These are phyloP conservation scores for Rostratula benghalensis DNA, from an alignment of 2,113 vertebrate species.

Conservation along the genomic window DNA sequence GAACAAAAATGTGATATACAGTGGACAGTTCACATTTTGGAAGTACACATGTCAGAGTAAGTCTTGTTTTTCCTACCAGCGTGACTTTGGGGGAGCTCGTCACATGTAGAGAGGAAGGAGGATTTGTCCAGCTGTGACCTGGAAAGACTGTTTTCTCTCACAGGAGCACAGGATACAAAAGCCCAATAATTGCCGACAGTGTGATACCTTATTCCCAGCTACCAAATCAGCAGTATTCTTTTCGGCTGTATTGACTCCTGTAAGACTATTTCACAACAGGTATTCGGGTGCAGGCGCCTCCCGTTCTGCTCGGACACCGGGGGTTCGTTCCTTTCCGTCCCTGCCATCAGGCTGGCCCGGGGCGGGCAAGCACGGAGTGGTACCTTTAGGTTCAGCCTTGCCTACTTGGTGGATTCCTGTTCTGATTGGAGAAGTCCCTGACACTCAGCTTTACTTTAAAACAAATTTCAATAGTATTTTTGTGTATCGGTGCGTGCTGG, in stretches of 20 bases:
- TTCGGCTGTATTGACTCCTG: not conserved
- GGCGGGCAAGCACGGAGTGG: not conserved
- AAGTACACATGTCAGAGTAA: not conserved
- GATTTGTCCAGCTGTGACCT: not conserved
- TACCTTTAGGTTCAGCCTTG: not conserved
- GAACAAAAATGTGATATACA: not conserved
- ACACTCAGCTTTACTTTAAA: constrained; percentile 55
- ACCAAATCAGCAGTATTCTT: not conserved
- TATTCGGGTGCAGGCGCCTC: not conserved
- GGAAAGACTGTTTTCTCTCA: not conserved
- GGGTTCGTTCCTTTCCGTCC: not conserved
- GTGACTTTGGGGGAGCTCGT: not conserved
- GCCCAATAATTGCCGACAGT: not conserved
- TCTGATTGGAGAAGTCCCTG: not conserved
- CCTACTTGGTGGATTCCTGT: not conserved
- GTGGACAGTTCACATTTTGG: not conserved
- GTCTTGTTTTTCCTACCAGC: not conserved
- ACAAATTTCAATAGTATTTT: not conserved
- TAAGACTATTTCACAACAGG: not conserved
- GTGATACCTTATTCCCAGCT: not conserved
- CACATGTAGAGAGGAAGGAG: not conserved
- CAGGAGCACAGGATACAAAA: not conserved
- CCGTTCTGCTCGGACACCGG: not conserved
- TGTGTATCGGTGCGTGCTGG: not conserved
- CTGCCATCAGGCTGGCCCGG: not conserved